A percentile compares a stretch with the other conserved stretches of the same genome.
Evolutionary conservation across 2,888 invertebrate species (phyloP).

Genomic region (Cremastinae sp.): DNA sequence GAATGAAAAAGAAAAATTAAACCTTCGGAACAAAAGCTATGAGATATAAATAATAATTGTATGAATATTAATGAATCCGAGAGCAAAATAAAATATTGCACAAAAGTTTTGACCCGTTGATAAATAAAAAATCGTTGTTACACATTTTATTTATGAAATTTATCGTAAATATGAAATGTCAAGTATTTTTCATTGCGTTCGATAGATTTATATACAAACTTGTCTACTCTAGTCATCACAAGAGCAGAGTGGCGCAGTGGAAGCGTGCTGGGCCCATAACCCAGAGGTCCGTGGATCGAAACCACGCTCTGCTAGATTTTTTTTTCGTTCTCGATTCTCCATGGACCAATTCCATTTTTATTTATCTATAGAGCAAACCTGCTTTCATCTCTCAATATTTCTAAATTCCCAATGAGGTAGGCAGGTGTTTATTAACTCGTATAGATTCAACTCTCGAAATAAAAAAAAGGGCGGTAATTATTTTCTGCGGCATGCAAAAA

Average conservation of each 20-base stretch:
- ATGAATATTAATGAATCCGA: too few species aligned
- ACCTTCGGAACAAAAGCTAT: background rate
- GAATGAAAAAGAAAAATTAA: background rate
- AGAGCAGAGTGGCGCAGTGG: constrained; percentile 91
- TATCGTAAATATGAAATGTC: too few species aligned
- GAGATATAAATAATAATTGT: too few species aligned
- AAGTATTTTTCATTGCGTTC: too few species aligned
- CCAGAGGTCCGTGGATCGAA: constrained; percentile 96
- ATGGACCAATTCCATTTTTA: background rate
- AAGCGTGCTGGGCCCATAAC: constrained; percentile 93
- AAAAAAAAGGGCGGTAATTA: background rate
- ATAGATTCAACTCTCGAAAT: background rate
- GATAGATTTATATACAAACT: background rate
- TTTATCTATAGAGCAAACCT: background rate
- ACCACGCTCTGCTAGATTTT: constrained; percentile 88
- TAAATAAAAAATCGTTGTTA: too few species aligned
- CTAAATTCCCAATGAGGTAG: too few species aligned
- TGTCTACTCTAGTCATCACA: background rate
- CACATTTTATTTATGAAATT: too few species aligned
- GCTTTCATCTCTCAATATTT: too few species aligned
- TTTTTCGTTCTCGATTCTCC: constrained; percentile 55
- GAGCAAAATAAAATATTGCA: too few species aligned
- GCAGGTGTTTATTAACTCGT: background rate
- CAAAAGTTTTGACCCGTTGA: too few species aligned
- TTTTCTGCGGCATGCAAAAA: too few species aligned